Conservation (phyloP, 2,888 invertebrate genomes). For the Sinohyriopsis cumingii region DNA sequence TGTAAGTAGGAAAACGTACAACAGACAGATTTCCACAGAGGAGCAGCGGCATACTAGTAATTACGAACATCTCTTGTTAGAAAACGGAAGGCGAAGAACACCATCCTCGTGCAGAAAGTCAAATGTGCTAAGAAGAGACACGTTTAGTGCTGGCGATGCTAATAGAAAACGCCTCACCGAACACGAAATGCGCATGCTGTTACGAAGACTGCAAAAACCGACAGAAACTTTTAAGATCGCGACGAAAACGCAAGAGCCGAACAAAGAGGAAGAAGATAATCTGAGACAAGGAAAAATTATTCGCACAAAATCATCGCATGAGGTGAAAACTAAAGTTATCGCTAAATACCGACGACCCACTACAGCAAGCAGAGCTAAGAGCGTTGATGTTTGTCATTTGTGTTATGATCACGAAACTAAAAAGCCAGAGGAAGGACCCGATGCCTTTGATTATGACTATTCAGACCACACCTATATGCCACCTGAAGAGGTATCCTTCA, state of each 20-base stretch:
- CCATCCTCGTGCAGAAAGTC: slow-evolving; percentile 35
- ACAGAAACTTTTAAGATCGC: slow-evolving; percentile 29
- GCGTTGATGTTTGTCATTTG: slow-evolving; percentile 39
- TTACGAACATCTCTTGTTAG: slow-evolving; percentile 33
- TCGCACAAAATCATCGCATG: slow-evolving; percentile 31
- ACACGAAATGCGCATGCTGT: slow-evolving; percentile 38
- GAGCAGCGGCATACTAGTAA: slow-evolving; percentile 38
- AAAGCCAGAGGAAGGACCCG: slow-evolving; percentile 22
- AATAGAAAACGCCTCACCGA: slow-evolving; percentile 33
- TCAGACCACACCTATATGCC: slow-evolving; percentile 34
- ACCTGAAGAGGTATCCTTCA: slow-evolving; percentile 44
- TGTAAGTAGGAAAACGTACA: slow-evolving; percentile 39
- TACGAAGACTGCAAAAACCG: slow-evolving; percentile 42
- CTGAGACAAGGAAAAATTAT: slow-evolving; percentile 42
- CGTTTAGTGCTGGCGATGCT: not conserved
- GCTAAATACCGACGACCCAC: slow-evolving; percentile 46
- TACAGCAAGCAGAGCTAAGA: slow-evolving; percentile 48
- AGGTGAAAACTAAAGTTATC: slow-evolving; percentile 23
- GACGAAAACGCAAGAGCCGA: slow-evolving; percentile 18
- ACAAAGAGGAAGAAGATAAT: slow-evolving; percentile 32
- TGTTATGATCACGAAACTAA: slow-evolving; percentile 46
- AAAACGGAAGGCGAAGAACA: slow-evolving; percentile 27
- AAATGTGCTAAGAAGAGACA: slow-evolving; percentile 1
- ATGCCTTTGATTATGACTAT: slow-evolving; percentile 48
- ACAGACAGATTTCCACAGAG: slow-evolving; percentile 35